phyloP scores from a whole-genome alignment of 2,888 invertebrate species.

The Tiphia femorata region DNA sequence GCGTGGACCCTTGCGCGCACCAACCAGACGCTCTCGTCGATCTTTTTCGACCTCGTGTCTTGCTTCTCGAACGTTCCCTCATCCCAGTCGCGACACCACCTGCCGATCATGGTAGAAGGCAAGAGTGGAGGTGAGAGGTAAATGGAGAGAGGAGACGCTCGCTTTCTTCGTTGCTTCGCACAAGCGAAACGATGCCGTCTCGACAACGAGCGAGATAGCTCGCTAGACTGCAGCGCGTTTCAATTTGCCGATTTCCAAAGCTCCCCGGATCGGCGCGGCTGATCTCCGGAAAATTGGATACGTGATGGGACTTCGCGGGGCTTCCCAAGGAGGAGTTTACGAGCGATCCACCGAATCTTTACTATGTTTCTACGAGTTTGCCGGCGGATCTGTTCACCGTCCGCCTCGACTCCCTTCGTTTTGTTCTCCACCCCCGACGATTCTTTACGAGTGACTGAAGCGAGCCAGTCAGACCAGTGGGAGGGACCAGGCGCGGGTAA shows the following conservation, averaged over 20 bases:
- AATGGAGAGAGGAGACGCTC: too few relatives aligned
- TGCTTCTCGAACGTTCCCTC: too few relatives aligned
- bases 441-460: background rate
- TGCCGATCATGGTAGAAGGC: too few relatives aligned
- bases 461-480: too few relatives aligned
- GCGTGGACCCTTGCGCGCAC: too few relatives aligned
- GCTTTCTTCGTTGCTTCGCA: too few relatives aligned
- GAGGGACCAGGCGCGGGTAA: too few relatives aligned
- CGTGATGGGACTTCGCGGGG: conserved; percentile 63
- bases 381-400: conserved; percentile 18
- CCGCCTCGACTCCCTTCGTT: background rate
- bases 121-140: too few relatives aligned
- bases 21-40: too few relatives aligned
- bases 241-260: conserved; percentile 59
- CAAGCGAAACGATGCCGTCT: too few relatives aligned
- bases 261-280: conserved; percentile 56
- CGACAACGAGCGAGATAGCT: conserved; percentile 20
- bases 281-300: conserved; percentile 67
- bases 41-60: too few relatives aligned
- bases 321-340: conserved; percentile 51
- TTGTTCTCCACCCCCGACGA: background rate
- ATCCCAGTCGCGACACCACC: too few relatives aligned
- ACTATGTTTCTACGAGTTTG: conserved; percentile 27
- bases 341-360: conserved; percentile 48
- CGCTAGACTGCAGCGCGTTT: conserved; percentile 37